phyloP scores from a whole-genome alignment of 2,113 vertebrate genomes.

The Gymnobelideus leadbeateri region DNA sequence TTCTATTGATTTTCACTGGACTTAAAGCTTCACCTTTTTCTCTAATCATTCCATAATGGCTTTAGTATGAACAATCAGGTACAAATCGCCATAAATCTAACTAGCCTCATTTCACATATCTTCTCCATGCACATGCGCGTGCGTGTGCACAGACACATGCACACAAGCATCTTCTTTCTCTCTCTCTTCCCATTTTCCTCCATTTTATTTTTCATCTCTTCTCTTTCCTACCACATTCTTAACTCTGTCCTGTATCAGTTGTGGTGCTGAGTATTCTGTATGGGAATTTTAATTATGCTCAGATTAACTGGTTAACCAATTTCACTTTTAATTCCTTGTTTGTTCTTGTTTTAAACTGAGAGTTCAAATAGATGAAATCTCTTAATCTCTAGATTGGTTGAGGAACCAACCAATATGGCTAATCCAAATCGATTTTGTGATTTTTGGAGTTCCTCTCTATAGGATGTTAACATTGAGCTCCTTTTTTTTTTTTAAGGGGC shows the following conservation, averaged over 20 bases:
- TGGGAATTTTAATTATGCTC: background rate
- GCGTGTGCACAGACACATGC: background rate
- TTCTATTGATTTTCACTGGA: constrained; percentile 99
- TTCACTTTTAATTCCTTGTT: background rate
- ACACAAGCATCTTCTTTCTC: background rate
- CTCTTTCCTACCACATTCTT: constrained; percentile 18
- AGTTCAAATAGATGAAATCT: background rate
- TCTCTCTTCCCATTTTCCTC: constrained; percentile 84
- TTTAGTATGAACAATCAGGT: constrained; percentile 99
- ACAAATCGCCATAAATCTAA: constrained; percentile 98
- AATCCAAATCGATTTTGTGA: background rate
- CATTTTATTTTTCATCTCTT: constrained; percentile 75
- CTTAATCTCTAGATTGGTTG: background rate
- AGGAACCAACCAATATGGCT: background rate
- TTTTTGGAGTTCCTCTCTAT: background rate
- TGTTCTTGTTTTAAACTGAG: background rate
- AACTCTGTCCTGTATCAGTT: background rate
- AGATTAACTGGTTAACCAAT: background rate
- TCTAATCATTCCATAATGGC: constrained; percentile 99
- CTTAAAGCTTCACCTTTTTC: constrained; percentile 99
- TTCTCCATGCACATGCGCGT: constrained; percentile 64
- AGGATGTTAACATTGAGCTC: background rate
- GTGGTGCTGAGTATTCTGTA: background rate
- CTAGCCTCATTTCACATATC: constrained; percentile 88
- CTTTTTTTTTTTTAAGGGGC: background rate